These are phyloP conservation scores for Ostrea edulis DNA, from an alignment of 1,140 invertebrate genomes.

Conservation along the genomic window DNA sequence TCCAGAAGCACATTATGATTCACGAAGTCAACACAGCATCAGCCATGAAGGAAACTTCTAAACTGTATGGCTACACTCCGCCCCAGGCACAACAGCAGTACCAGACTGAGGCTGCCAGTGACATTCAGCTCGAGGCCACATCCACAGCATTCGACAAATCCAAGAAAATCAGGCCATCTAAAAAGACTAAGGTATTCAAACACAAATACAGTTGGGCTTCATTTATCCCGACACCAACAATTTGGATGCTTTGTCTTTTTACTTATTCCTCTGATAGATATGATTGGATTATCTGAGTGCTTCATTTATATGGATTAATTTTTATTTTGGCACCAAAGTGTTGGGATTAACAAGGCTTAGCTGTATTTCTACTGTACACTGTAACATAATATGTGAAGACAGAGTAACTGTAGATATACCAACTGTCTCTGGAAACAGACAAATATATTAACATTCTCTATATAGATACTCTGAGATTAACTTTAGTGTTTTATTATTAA, in stretches of 20 bases:
- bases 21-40: slow-evolving; percentile 47
- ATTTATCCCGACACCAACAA: no score
- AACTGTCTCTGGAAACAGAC: no score
- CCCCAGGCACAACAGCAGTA: background rate
- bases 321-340: no score
- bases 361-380: no score
- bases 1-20: slow-evolving; percentile 59
- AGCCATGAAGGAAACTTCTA: background rate
- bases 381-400: no score
- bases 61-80: background rate
- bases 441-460: no score
- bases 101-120: background rate
- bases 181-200: slow-evolving; percentile 42
- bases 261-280: no score
- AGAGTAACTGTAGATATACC: no score
- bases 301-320: no score
- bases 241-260: no score
- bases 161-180: slow-evolving; percentile 36
- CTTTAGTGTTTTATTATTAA: slow-evolving; percentile 37
- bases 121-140: background rate
- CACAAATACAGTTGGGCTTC: background rate
- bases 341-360: no score
- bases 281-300: no score
- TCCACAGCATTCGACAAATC: background rate
- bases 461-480: background rate